Conservation (phyloP, 2,797 vertebrate genomes). For the Astyanax mexicanus region DNA sequence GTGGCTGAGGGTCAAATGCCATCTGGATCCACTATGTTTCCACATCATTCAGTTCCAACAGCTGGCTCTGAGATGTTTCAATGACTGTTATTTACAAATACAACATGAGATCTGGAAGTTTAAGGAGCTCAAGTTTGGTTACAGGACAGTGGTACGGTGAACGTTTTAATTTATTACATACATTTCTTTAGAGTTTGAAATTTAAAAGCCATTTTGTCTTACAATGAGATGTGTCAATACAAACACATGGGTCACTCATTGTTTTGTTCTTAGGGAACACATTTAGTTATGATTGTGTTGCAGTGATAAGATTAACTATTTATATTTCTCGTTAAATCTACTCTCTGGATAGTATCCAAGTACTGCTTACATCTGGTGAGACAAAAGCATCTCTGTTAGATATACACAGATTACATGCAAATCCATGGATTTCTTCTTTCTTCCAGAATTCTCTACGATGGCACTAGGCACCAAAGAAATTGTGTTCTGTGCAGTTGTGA, state of each 20-base stretch:
- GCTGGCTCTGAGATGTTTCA: constrained; percentile 46
- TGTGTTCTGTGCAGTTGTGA: too few species aligned
- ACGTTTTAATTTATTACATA: neutral
- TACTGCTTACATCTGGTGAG: neutral
- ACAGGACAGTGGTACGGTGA: neutral
- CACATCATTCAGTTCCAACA: constrained; percentile 45
- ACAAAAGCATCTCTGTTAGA: neutral
- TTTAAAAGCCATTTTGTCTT: neutral
- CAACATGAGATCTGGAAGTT: neutral
- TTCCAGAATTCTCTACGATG: neutral
- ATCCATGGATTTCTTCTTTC: neutral
- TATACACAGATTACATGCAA: neutral
- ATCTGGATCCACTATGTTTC: constrained; percentile 36
- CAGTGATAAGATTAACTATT: neutral
- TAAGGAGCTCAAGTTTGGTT: neutral
- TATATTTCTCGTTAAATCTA: neutral
- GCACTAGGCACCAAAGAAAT: too few species aligned
- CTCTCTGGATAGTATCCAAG: neutral
- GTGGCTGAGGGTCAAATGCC: constrained; percentile 45
- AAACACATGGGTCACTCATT: too few species aligned
- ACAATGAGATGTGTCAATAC: too few species aligned
- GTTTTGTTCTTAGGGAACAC: neutral
- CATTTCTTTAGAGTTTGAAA: neutral
- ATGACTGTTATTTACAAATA: neutral
- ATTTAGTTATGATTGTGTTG: neutral